phyloP scores from a whole-genome alignment of 2,888 invertebrate genomes.

The Protonemura montana region DNA sequence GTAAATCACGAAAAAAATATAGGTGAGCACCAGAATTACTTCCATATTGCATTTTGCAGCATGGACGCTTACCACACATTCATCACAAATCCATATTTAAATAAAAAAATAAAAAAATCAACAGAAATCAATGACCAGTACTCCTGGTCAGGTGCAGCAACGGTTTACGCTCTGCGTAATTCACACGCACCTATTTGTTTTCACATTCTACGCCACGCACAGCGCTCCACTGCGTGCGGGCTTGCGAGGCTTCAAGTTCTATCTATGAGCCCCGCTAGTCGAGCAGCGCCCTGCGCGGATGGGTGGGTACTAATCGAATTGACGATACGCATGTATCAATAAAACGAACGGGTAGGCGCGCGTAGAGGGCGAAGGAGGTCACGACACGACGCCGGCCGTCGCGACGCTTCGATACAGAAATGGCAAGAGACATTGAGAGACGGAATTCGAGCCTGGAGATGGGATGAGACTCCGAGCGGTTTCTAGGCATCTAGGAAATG shows the following conservation, averaged over 20 bases:
- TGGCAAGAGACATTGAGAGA: background rate
- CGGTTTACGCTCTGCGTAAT: background rate
- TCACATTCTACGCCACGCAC: background rate
- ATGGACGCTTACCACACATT: too few species aligned
- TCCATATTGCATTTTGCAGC: too few species aligned
- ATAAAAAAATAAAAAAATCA: too few species aligned
- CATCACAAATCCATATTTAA: too few species aligned
- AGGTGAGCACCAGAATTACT: too few species aligned
- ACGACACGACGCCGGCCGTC: background rate
- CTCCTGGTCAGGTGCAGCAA: background rate
- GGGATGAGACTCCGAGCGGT: background rate
- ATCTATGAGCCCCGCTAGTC: background rate
- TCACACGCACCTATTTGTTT: background rate
- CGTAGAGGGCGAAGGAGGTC: background rate
- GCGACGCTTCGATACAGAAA: background rate
- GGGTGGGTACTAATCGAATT: constrained; percentile 35
- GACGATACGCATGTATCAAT: constrained; percentile 32
- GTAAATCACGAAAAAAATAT: too few species aligned
- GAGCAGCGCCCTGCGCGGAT: background rate
- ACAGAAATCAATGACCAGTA: too few species aligned
- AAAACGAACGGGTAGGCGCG: constrained; percentile 7
- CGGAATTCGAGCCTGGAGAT: background rate
- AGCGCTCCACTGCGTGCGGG: background rate
- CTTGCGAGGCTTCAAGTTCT: background rate
- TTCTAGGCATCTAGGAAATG: background rate